Conservation (phyloP, 2,888 invertebrate species). For the Drosophila rubida region DNA sequence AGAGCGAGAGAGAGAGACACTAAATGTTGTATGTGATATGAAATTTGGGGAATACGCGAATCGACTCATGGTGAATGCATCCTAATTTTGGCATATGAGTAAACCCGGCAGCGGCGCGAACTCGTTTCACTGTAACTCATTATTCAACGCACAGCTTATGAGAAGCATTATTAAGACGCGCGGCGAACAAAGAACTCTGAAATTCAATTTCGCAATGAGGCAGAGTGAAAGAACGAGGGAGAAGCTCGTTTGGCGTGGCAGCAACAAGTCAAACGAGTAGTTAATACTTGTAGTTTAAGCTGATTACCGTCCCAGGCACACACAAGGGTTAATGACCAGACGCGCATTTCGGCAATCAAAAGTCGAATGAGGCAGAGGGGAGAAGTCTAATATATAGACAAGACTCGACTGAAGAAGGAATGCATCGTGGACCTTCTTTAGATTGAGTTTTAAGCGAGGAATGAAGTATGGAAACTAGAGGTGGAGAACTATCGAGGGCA, state of each 20-base stretch:
- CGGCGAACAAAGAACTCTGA: slow-evolving; percentile 8
- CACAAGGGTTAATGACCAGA: slow-evolving; percentile 59
- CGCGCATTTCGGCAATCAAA: not conserved
- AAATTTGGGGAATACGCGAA: no score
- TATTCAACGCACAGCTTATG: slow-evolving; percentile 6
- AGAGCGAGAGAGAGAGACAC: not conserved
- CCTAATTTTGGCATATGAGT: slow-evolving; percentile 5
- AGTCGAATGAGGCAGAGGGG: not conserved
- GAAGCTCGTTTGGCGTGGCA: not conserved
- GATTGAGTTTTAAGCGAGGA: no score
- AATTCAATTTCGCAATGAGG: slow-evolving; percentile 1
- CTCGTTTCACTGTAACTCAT: not conserved
- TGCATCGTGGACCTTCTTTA: no score
- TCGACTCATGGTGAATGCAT: not conserved
- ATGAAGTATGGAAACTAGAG: no score
- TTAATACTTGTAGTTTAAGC: slow-evolving; percentile 10
- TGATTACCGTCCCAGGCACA: not conserved
- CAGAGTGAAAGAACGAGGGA: not conserved
- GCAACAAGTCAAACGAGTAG: not conserved
- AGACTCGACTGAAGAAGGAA: no score
- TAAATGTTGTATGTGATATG: not conserved
- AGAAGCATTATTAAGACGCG: not conserved
- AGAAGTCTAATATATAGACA: not conserved
- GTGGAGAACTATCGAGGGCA: no score
- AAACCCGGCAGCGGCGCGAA: slow-evolving; percentile 2